Evolutionary conservation across 2,113 vertebrate genomes (phyloP).

Genomic region (Tachycineta bicolor): DNA sequence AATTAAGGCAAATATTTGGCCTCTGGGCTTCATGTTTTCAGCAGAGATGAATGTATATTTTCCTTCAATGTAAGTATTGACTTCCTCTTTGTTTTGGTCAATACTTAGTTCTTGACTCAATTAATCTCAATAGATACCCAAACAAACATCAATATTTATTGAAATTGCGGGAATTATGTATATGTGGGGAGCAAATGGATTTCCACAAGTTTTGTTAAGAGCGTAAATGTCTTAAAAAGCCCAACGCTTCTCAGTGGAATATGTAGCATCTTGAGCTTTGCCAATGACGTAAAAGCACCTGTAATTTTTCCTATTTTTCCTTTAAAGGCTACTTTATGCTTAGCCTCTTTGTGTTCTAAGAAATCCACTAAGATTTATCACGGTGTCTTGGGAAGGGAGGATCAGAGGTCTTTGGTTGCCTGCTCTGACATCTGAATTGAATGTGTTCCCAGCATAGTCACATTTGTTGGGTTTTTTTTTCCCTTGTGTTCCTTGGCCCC

Average conservation of each 20-base stretch:
- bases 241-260: not conserved
- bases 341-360: not conserved
- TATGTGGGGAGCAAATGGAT: not conserved
- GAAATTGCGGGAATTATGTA: not conserved
- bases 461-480: not conserved
- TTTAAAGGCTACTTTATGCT: not conserved
- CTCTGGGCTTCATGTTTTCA: not conserved
- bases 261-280: not conserved
- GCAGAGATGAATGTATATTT: not conserved
- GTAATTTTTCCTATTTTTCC: not conserved
- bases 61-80: not conserved
- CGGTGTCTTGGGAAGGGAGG: not conserved
- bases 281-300: not conserved
- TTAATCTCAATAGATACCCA: conserved; percentile 10
- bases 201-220: not conserved
- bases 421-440: not conserved
- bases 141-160: not conserved
- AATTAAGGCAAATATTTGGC: not conserved
- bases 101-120: not conserved
- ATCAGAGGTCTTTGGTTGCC: not conserved
- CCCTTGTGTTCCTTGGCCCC: not conserved
- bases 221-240: not conserved
- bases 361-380: not conserved
- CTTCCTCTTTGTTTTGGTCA: not conserved
- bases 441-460: not conserved